Evolutionary conservation across 1,140 invertebrate genomes (phyloP).

Genomic region (Euura saliciscinereae): DNA sequence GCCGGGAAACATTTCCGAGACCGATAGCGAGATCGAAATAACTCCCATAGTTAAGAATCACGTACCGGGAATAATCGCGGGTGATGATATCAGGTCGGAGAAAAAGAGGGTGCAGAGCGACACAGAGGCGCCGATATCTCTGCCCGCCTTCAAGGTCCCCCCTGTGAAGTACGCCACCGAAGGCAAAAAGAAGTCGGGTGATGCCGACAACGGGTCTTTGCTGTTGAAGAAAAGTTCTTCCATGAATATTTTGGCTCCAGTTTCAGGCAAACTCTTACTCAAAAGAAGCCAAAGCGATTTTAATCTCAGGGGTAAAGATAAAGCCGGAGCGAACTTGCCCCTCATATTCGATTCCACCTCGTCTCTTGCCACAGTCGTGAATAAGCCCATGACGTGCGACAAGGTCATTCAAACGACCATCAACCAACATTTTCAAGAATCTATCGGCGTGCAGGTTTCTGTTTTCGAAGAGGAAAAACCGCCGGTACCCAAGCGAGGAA

Average conservation of each 20-base stretch:
- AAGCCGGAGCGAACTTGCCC: conserved; percentile 28
- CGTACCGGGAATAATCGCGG: conserved; percentile 38
- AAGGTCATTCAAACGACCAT: conserved; percentile 54
- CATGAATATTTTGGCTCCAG: conserved; percentile 45
- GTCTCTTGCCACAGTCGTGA: conserved; percentile 54
- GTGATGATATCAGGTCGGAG: conserved; percentile 30
- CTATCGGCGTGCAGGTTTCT: conserved; percentile 52
- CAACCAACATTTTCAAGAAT: conserved; percentile 37
- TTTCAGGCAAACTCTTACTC: conserved; percentile 28
- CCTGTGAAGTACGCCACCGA: conserved; percentile 29
- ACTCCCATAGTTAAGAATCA: conserved; percentile 54
- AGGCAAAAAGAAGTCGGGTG: conserved; percentile 14
- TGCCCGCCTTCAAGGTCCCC: conserved; percentile 32
- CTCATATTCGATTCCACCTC: conserved; percentile 55
- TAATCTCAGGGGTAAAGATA: conserved; percentile 45
- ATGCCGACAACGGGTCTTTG: background rate
- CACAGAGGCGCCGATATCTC: conserved; percentile 30
- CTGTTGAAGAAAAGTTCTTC: conserved; percentile 51
- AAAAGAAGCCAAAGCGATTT: conserved; percentile 56
- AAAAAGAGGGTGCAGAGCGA: conserved; percentile 19
- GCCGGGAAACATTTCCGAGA: conserved; percentile 36
- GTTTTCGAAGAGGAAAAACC: conserved; percentile 45
- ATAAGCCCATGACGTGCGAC: conserved; percentile 51
- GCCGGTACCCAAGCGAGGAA: conserved; percentile 41
- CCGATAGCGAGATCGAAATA: conserved; percentile 55